These are phyloP conservation scores for Danio tinwini DNA, from an alignment of 2,797 vertebrate genomes.

Conservation along the genomic window DNA sequence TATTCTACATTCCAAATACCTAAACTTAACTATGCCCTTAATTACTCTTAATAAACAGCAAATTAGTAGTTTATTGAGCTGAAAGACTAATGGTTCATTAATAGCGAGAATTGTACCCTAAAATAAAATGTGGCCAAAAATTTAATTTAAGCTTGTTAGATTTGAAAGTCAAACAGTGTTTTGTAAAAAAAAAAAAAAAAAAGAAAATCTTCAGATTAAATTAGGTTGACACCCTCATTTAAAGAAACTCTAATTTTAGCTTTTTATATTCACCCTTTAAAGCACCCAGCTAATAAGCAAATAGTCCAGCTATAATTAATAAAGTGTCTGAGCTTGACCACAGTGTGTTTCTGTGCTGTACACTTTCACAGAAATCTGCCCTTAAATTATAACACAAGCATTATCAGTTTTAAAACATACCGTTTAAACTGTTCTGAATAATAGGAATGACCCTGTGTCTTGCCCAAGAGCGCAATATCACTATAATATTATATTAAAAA, in stretches of 20 bases:
- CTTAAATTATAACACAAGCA: conserved; percentile 14
- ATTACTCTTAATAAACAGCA: no score
- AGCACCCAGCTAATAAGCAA: conserved; percentile 15
- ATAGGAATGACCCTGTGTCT: background rate
- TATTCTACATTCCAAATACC: no score
- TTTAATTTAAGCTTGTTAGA: background rate
- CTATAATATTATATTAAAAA: background rate
- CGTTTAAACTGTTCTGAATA: background rate
- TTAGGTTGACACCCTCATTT: background rate
- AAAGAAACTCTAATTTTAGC: background rate
- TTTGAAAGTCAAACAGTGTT: background rate
- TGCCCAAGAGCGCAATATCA: background rate
- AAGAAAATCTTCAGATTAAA: background rate
- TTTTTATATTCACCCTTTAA: background rate
- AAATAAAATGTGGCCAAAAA: no score
- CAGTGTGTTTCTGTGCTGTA: background rate
- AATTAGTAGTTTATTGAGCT: no score
- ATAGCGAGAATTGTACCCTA: no score
- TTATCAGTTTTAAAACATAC: background rate
- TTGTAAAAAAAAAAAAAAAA: background rate
- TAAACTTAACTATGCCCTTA: no score
- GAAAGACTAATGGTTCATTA: no score
- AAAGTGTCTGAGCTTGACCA: conserved; percentile 11
- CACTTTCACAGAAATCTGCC: background rate
- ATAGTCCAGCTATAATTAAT: conserved; percentile 16